phyloP scores from a whole-genome alignment of 2,797 vertebrate species.

The Sebastes matsubarae region DNA sequence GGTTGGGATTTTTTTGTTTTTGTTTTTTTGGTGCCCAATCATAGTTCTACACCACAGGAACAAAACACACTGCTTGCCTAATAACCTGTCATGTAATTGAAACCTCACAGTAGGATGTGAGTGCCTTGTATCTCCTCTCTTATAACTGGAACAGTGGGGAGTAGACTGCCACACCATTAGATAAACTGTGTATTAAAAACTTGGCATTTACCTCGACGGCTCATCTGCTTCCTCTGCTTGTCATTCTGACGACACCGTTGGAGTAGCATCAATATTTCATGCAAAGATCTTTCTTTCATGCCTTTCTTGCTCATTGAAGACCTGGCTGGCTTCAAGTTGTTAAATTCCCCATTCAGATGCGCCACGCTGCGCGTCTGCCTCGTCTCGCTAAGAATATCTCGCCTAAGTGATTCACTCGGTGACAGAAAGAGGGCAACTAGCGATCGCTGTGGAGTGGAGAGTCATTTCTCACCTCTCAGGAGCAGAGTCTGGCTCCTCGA shows the following conservation, averaged over 20 bases:
- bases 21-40: background rate
- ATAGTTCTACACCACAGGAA: background rate
- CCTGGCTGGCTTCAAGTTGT: constrained; percentile 27
- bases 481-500: constrained; percentile 40
- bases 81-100: constrained; percentile 19
- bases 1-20: no score
- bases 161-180: background rate
- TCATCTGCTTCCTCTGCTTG: constrained; percentile 7
- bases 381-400: constrained; percentile 57
- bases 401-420: constrained; percentile 52
- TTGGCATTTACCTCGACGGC: background rate
- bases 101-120: constrained; percentile 8
- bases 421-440: constrained; percentile 48
- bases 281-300: constrained; percentile 20
- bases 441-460: constrained; percentile 28
- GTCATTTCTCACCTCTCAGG: constrained; percentile 55
- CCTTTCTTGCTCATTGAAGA: constrained; percentile 18
- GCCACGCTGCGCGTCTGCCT: constrained; percentile 25
- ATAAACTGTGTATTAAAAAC: constrained; percentile 15
- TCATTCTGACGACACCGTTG: constrained; percentile 15
- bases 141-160: background rate
- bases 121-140: background rate
- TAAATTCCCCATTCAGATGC: constrained; percentile 36
- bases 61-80: background rate
- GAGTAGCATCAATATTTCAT: constrained; percentile 48